Conservation (phyloP, 2,113 vertebrate genomes). For the Lepidothrix coronata region DNA sequence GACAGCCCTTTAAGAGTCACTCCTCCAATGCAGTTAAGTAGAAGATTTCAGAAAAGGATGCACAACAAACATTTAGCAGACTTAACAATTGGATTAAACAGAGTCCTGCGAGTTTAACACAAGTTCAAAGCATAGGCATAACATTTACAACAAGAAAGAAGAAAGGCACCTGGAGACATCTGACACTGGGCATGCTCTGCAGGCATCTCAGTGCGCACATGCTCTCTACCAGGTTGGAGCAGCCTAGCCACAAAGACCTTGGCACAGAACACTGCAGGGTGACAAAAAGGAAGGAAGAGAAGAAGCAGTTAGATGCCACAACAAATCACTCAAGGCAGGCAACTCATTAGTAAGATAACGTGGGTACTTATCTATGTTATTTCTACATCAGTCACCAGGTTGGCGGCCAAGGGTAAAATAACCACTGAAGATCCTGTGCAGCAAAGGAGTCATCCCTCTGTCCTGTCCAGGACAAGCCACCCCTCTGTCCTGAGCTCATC, state of each 20-base stretch:
- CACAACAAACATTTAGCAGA: conserved; percentile 82
- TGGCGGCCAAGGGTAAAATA: conserved; percentile 33
- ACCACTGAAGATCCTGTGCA: conserved; percentile 22
- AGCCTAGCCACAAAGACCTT: conserved; percentile 99
- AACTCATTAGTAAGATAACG: conserved; percentile 77
- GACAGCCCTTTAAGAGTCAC: conserved; percentile 48
- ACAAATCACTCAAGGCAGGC: conserved; percentile 82
- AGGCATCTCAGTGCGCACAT: conserved; percentile 99
- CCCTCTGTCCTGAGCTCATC: background rate
- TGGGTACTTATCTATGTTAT: conserved; percentile 55
- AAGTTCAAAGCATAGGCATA: conserved; percentile 83
- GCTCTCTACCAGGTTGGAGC: conserved; percentile 99
- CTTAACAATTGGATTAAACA: conserved; percentile 80
- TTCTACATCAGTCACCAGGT: conserved; percentile 27
- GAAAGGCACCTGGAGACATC: conserved; percentile 99
- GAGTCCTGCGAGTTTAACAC: conserved; percentile 80
- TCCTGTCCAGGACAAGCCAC: background rate
- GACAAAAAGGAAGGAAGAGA: conserved; percentile 93
- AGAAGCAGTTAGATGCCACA: conserved; percentile 89
- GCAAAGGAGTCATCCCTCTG: conserved; percentile 2
- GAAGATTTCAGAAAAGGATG: conserved; percentile 76
- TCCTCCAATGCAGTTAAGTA: conserved; percentile 49
- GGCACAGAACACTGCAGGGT: conserved; percentile 99
- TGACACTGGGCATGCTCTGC: conserved; percentile 99
- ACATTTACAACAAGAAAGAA: conserved; percentile 90